phyloP scores from a whole-genome alignment of 1,140 invertebrate species.

The Papilio dardanus region DNA sequence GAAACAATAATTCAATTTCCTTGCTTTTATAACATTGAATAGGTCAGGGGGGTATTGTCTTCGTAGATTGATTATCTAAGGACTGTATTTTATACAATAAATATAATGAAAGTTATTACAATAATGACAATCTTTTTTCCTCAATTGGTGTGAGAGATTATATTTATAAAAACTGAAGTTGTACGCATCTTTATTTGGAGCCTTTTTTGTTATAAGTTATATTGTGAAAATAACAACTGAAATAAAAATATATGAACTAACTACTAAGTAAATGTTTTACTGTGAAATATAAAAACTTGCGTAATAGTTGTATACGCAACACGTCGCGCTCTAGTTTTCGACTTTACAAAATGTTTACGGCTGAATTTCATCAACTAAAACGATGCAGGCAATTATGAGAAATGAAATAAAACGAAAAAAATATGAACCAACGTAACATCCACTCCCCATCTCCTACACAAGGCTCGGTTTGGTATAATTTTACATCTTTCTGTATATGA shows the following conservation, averaged over 20 bases:
- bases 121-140: too few relatives aligned
- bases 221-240: not conserved
- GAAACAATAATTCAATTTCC: constrained; percentile 38
- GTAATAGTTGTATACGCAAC: constrained; percentile 36
- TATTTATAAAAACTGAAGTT: too few relatives aligned
- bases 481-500: constrained; percentile 16
- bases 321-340: constrained; percentile 27
- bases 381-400: constrained; percentile 27
- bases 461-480: not conserved
- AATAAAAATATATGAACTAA: not conserved
- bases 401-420: constrained; percentile 26
- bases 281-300: constrained; percentile 32
- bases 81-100: not conserved
- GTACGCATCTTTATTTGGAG: not conserved
- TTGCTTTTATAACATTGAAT: not conserved
- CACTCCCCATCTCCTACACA: not conserved
- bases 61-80: not conserved
- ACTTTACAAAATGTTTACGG: constrained; percentile 28
- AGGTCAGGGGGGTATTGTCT: not conserved
- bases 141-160: too few relatives aligned
- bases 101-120: too few relatives aligned
- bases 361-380: constrained; percentile 37
- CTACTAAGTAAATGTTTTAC: not conserved
- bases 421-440: constrained; percentile 14
- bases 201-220: not conserved